phyloP scores from a whole-genome alignment of 2,797 vertebrate genomes.

The Sphenodon punctatus region DNA sequence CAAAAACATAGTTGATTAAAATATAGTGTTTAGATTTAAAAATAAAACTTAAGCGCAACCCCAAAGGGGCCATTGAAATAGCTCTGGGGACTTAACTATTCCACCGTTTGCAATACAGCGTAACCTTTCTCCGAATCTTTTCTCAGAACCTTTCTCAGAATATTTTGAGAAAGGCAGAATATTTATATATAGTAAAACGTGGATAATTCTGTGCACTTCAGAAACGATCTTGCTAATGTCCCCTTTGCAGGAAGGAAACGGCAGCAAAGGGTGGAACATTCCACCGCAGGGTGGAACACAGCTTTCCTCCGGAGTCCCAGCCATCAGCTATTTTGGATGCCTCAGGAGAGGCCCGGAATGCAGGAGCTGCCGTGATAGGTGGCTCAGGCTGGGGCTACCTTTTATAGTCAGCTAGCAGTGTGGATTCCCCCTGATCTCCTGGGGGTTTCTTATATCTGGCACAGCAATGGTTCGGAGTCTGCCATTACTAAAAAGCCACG shows the following conservation, averaged over 20 bases:
- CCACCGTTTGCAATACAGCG: neutral
- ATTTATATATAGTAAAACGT: too few species aligned
- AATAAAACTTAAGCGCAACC: constrained; percentile 26
- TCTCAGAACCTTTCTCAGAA: too few species aligned
- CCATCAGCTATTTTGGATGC: constrained; percentile 39
- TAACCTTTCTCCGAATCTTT: constrained; percentile 34
- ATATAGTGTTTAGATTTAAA: constrained; percentile 33
- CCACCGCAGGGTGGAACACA: constrained; percentile 50
- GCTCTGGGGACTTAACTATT: constrained; percentile 22
- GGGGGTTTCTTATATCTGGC: constrained; percentile 8
- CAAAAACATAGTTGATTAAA: constrained; percentile 48
- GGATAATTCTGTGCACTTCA: constrained; percentile 8
- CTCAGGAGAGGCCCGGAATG: constrained; percentile 44
- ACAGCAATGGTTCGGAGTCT: constrained; percentile 7
- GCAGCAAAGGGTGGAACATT: constrained; percentile 60
- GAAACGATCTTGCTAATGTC: constrained; percentile 46
- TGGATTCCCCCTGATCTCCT: neutral
- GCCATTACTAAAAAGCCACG: constrained; percentile 44
- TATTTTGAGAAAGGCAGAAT: too few species aligned
- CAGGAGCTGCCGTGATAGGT: constrained; percentile 3
- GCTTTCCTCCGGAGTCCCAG: constrained; percentile 59
- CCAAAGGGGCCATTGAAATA: constrained; percentile 36
- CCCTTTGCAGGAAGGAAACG: constrained; percentile 56
- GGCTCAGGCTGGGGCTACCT: neutral
- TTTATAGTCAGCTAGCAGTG: neutral